Percentiles rank a stretch among this genome's conserved stretches.
phyloP scores from a whole-genome alignment of 2,113 vertebrate species.

The Ceyx cyanopectus region DNA sequence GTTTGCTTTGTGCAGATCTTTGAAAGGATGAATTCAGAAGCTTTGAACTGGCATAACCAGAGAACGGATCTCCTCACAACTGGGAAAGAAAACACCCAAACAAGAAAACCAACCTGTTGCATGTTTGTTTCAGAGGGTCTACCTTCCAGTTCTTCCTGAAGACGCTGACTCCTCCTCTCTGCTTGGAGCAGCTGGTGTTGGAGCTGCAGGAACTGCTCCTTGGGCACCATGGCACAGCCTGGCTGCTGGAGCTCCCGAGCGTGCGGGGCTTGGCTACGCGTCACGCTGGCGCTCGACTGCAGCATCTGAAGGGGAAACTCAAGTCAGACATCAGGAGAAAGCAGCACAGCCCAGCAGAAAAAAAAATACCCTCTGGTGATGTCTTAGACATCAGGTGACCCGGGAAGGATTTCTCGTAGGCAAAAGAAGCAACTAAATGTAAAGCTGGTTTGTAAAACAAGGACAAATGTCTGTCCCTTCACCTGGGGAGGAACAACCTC shows the following conservation, averaged over 20 bases:
- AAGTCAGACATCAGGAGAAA: not conserved
- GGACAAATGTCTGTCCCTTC: too few species aligned
- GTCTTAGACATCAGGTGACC: too few species aligned
- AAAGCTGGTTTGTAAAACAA: not conserved
- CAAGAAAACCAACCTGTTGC: slow-evolving; percentile 71
- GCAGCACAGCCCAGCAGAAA: rapidly evolving
- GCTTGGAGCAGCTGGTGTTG: slow-evolving; percentile 82
- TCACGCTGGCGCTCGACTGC: slow-evolving; percentile 68
- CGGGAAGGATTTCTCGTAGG: rapidly evolving
- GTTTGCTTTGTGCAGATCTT: not conserved
- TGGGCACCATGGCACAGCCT: slow-evolving; percentile 80
- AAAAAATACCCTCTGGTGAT: rapidly evolving
- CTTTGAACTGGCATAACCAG: slow-evolving; percentile 65
- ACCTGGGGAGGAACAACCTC: not conserved
- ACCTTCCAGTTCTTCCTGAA: slow-evolving; percentile 80
- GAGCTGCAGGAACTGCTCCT: slow-evolving; percentile 84
- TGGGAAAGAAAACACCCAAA: not conserved
- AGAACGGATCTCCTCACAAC: slow-evolving; percentile 23
- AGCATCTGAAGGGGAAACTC: slow-evolving; percentile 66
- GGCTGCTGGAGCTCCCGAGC: slow-evolving; percentile 73
- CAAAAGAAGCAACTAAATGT: not conserved
- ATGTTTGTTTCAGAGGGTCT: slow-evolving; percentile 77
- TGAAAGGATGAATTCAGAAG: not conserved
- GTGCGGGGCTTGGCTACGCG: slow-evolving; percentile 69
- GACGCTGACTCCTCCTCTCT: slow-evolving; percentile 79